Base-by-base conservation (phyloP, 2,113 vertebrate species). In the Mirza zaza region DNA sequence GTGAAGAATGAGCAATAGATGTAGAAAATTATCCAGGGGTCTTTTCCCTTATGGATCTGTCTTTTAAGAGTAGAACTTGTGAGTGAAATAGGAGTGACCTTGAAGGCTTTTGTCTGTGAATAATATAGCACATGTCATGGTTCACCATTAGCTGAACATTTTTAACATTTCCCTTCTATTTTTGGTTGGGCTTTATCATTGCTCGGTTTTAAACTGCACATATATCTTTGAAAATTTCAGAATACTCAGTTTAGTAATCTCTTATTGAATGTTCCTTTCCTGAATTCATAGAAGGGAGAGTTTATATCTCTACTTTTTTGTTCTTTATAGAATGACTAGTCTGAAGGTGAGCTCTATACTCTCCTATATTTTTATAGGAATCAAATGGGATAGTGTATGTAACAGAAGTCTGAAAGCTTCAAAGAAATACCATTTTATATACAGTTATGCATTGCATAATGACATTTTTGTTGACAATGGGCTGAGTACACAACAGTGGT, bases 51-150 rank as follows among this genome's bases (percentile, higher is more conserved):
- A 57, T 57, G 52, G n/a, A 42, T 55, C n/a, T 91, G 10, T 50
- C 45, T 70, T 87, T 81, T 92, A 70, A 52, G n/a, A 48, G 2
- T 59, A 73, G 75, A 90, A 75, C 6, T 45, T 55, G 45, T 79
- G 36, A 93, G 20, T 42, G 70, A 96, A 96, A 15, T 27, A 68
- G 55, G 42, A 42, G 32, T 73, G 23, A 3, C 57, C 42, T 76
- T 67, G n/a, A 95, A 82, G 27, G 15, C 42, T 94, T 95, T 82
- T 29, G 68, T 79, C 48, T 86, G 29, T 50, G 48, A 95, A 68
- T 82, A 45, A 71, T 34, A 75, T 1, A 50, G n/a, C 3, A n/a
- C 23, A 90, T 67, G 71, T 68, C 32, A 67, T 77, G 18, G 29
- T 17, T 94, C 11, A 21, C 42, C 57, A 48, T 95, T 83, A 86